A percentile compares a stretch with the other conserved stretches of the same genome.
phyloP scores from a whole-genome alignment of 2,888 invertebrate species.

The Toxonevra muliebris region DNA sequence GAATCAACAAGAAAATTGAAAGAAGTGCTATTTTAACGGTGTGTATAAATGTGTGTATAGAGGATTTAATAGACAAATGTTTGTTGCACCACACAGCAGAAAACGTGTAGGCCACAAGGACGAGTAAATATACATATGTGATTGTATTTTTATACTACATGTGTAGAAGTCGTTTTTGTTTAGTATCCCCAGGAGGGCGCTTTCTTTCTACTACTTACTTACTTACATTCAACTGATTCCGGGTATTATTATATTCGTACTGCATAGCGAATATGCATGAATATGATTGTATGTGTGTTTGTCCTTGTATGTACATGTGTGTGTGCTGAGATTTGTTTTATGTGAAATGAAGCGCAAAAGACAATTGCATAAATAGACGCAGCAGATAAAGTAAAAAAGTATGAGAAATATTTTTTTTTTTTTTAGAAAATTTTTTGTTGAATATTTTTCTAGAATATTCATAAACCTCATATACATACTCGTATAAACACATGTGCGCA shows the following conservation, averaged over 20 bases:
- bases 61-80: no score
- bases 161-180: no score
- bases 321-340: constrained; percentile 23
- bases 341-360: constrained; percentile 12
- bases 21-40: constrained; percentile 1
- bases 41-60: no score
- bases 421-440: no score
- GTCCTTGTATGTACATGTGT: background rate
- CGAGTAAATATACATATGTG: background rate
- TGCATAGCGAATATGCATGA: background rate
- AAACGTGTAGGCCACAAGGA: background rate
- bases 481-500: no score
- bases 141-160: background rate
- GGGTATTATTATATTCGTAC: background rate
- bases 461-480: no score
- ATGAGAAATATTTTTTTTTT: no score
- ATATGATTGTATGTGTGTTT: background rate
- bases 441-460: no score
- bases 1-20: constrained; percentile 6
- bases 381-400: no score
- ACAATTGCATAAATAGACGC: no score
- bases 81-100: background rate
- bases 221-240: constrained; percentile 26
- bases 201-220: no score
- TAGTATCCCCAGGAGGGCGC: no score